Base-by-base conservation (phyloP, 2,888 invertebrate species). In the Apantesis nais region DNA sequence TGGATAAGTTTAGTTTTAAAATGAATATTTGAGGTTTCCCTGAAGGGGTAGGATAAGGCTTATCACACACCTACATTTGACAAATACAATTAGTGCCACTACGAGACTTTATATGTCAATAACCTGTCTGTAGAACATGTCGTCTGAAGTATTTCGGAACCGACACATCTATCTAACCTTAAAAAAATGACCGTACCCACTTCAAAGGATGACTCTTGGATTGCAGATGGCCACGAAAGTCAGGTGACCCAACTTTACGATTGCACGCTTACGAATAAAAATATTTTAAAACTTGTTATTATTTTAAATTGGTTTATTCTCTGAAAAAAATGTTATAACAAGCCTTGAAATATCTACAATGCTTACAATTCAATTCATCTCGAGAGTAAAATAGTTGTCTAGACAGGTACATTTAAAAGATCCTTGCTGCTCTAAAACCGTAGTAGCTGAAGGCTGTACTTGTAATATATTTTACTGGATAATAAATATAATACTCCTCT, bases 371-470 rank as follows among this genome's bases (percentile, higher is more conserved):
- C 34, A 48, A 34, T 62, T 62, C 34, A 62, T 67, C 19, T 67
- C 3, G 34, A 14, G 22, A 48, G 25, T 62, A 61, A 62, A 55
- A 48, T 37, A 48, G 31, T 14, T 60, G 61, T 67, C 67, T 67
- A 67, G 67, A 67, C 67, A 67, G 67, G 61, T 62, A 67, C 44
- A 62, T 60, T 61, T 67, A 31, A 31, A 44, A 62, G 62, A 25
- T 16, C n/a, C 41, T 62, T 14, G 48, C n/a, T 34, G 16, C 25
- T 67, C 11, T n/a, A n/a, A 31, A 67, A 8, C 60, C 29, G 16
- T 67, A n/a, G 22, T 60, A 60, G 39, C 60, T 44, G 22, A 60
- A 44, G 67, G 60, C 60, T 67, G 31, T 60, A 58, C 55, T 25
- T 19, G 39, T 55, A 58, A 58, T 52, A 55, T 55, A 25, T 55